phyloP scores from a whole-genome alignment of 2,113 vertebrate species.

The Paracanthobrama guichenoti region DNA sequence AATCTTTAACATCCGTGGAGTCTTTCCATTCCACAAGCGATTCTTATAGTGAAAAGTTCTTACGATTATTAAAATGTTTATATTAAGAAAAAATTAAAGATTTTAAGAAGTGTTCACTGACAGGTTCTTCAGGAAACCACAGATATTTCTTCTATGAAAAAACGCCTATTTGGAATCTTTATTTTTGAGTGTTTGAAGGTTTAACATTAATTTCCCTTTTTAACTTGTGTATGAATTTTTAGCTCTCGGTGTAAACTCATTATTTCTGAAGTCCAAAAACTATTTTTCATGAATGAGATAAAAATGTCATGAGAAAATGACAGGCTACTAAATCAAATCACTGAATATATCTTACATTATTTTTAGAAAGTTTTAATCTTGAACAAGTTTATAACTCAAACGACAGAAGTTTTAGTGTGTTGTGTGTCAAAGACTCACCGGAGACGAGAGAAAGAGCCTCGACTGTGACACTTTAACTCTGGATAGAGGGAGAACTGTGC shows the following conservation, averaged over 20 bases:
- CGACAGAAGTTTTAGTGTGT: neutral
- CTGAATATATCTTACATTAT: neutral
- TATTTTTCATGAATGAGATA: too few relatives aligned
- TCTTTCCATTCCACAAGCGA: neutral
- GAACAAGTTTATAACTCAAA: neutral
- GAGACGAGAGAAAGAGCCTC: neutral
- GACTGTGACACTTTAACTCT: neutral
- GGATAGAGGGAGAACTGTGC: neutral
- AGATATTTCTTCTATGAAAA: too few relatives aligned
- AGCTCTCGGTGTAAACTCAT: neutral
- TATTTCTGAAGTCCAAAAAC: neutral
- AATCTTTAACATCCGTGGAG: neutral
- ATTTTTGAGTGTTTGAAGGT: neutral
- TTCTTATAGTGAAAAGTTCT: too few relatives aligned
- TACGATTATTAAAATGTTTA: too few relatives aligned
- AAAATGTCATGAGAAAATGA: too few relatives aligned
- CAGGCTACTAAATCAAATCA: neutral
- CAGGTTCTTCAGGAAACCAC: too few relatives aligned
- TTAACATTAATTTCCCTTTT: neutral
- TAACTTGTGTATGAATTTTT: too few relatives aligned
- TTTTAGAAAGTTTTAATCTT: neutral
- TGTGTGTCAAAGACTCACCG: slow-evolving; percentile 4
- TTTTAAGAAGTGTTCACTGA: too few relatives aligned
- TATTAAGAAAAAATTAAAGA: too few relatives aligned
- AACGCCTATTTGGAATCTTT: neutral